Evolutionary conservation across 2,113 vertebrate species (phyloP).

Genomic region (Tursiops truncatus): DNA sequence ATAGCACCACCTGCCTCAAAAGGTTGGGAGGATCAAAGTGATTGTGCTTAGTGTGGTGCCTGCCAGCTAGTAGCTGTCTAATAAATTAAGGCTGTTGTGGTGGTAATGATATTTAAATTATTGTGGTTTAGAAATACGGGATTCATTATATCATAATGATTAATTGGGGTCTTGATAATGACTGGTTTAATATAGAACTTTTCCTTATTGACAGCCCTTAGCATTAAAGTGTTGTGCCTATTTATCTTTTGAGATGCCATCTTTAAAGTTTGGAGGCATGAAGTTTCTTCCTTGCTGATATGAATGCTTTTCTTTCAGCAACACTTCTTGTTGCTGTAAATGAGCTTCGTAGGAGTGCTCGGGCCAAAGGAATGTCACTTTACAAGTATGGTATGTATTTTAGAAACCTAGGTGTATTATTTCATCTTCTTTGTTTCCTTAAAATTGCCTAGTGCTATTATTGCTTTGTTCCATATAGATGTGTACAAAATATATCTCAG

Average conservation of each 20-base stretch:
- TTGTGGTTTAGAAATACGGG: not conserved
- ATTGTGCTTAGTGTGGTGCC: not conserved
- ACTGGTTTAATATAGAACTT: not conserved
- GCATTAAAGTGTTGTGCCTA: not conserved
- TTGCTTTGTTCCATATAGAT: slow-evolving; percentile 10
- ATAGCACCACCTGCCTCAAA: not conserved
- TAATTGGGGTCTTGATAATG: not conserved
- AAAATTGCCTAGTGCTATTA: not conserved
- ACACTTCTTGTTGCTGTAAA: slow-evolving; percentile 97
- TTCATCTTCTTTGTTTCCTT: not conserved
- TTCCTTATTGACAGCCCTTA: not conserved
- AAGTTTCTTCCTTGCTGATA: slow-evolving; percentile 27
- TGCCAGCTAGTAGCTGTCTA: not conserved
- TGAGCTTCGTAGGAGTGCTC: slow-evolving; percentile 95
- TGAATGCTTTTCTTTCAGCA: slow-evolving; percentile 86
- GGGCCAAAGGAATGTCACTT: slow-evolving; percentile 89
- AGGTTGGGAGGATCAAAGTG: not conserved
- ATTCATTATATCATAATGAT: not conserved
- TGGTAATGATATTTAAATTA: not conserved
- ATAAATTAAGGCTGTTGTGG: not conserved
- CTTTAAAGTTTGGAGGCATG: slow-evolving; percentile 20
- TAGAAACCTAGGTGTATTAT: slow-evolving; percentile 22
- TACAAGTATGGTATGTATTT: slow-evolving; percentile 94
- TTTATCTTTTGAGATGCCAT: slow-evolving; percentile 35
- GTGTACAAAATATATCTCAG: not conserved